phyloP scores from a whole-genome alignment of 2,888 invertebrate genomes.

The Meloe dianella region DNA sequence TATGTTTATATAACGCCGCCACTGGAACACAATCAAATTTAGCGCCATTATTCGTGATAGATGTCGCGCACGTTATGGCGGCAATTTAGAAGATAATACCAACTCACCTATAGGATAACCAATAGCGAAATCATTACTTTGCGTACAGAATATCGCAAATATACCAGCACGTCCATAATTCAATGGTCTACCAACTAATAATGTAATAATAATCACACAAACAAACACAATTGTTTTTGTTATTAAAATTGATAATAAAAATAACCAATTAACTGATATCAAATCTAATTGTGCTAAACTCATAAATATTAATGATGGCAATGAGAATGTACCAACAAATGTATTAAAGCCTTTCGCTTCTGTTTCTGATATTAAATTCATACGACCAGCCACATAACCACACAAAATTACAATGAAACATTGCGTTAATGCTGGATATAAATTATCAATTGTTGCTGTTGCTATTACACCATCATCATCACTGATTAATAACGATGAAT shows the following conservation, averaged over 20 bases:
- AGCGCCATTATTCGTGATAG: background rate
- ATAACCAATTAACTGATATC: slow-evolving; percentile 86
- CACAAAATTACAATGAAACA: slow-evolving; percentile 91
- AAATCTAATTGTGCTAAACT: slow-evolving; percentile 87
- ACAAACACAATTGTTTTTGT: slow-evolving; percentile 88
- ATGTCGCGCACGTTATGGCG: too few species aligned
- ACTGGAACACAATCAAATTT: slow-evolving; percentile 64
- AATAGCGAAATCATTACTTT: slow-evolving; percentile 97
- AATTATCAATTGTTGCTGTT: slow-evolving; percentile 75
- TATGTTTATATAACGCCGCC: slow-evolving; percentile 80
- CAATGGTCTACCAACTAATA: slow-evolving; percentile 79
- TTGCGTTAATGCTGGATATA: slow-evolving; percentile 89
- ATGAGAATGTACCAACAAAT: slow-evolving; percentile 91
- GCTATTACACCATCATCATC: too few species aligned
- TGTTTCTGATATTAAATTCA: slow-evolving; percentile 79
- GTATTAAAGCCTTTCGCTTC: slow-evolving; percentile 90
- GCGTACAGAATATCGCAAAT: slow-evolving; percentile 93
- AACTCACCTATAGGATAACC: slow-evolving; percentile 91
- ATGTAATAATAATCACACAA: slow-evolving; percentile 75
- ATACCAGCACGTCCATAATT: slow-evolving; percentile 87
- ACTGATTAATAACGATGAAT: slow-evolving; percentile 9
- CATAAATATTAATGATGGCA: slow-evolving; percentile 90
- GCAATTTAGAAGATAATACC: too few species aligned
- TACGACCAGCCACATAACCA: slow-evolving; percentile 88
- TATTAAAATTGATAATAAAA: slow-evolving; percentile 82